These are phyloP conservation scores for Pristionchus entomophagus DNA, from an alignment of 2,888 invertebrate genomes.

Conservation along the genomic window DNA sequence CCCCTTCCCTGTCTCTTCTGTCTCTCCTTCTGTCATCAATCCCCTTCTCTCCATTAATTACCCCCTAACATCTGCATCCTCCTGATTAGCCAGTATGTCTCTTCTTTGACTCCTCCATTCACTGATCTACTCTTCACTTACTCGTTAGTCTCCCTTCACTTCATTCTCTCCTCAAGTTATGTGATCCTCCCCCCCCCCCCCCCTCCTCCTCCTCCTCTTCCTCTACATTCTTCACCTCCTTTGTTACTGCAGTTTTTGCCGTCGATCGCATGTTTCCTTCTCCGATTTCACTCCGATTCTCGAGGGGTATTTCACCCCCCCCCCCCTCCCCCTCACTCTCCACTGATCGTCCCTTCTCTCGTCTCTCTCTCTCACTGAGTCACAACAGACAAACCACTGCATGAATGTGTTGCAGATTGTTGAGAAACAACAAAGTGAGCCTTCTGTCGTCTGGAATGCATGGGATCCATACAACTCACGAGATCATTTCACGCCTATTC, in stretches of 20 bases:
- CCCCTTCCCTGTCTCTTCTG: background rate
- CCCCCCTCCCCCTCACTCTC: too few relatives aligned
- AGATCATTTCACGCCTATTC: background rate
- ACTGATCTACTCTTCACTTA: constrained; percentile 23
- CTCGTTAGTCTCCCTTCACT: background rate
- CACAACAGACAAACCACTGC: constrained; percentile 1
- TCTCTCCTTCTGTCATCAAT: constrained; percentile 2
- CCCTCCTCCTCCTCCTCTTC: background rate
- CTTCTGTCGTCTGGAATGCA: background rate
- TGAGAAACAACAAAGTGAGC: background rate
- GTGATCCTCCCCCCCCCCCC: background rate
- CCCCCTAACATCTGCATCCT: background rate
- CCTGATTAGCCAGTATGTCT: constrained; percentile 5
- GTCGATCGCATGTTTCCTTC: background rate
- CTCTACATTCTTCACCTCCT: background rate
- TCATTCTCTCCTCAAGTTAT: background rate
- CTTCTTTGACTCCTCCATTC: background rate
- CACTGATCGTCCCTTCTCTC: background rate
- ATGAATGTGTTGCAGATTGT: background rate
- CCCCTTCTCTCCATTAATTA: constrained; percentile 1
- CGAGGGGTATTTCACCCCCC: constrained; percentile 1
- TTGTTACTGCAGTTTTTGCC: constrained; percentile 30
- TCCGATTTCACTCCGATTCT: background rate
- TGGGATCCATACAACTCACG: background rate
- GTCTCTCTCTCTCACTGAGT: constrained; percentile 24